Evolutionary conservation across 2,113 vertebrate species (phyloP).

Genomic region (Morone saxatilis): DNA sequence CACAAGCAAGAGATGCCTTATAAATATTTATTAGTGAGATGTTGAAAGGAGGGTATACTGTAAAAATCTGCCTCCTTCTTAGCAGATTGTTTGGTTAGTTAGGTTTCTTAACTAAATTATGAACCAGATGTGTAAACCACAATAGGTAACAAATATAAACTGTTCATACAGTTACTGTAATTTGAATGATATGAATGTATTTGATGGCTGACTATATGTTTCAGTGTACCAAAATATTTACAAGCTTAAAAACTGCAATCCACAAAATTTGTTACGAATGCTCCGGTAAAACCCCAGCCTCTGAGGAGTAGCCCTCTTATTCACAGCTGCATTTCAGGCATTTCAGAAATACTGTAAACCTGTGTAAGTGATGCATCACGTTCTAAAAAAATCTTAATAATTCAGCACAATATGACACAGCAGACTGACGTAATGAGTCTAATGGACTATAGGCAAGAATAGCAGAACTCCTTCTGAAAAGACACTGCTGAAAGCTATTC

Average conservation of each 20-base stretch:
- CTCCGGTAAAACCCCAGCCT: slow-evolving; percentile 6
- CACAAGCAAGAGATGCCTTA: slow-evolving; percentile 40
- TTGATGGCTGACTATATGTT: background rate
- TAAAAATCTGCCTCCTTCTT: slow-evolving; percentile 31
- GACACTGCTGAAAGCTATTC: background rate
- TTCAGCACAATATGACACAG: slow-evolving; percentile 39
- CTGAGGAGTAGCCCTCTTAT: background rate
- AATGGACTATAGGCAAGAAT: slow-evolving; percentile 11
- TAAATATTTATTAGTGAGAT: slow-evolving; percentile 66
- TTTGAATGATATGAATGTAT: background rate
- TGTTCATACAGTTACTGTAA: no score
- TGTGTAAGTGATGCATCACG: slow-evolving; percentile 25
- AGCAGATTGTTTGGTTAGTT: slow-evolving; percentile 20
- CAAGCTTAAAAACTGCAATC: background rate
- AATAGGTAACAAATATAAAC: background rate
- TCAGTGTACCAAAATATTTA: background rate
- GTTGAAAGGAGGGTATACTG: slow-evolving; percentile 27
- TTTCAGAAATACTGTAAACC: slow-evolving; percentile 22
- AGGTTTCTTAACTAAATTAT: background rate
- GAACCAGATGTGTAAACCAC: background rate
- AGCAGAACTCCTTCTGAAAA: slow-evolving; percentile 18
- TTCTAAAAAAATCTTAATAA: slow-evolving; percentile 54
- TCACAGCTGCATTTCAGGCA: slow-evolving; percentile 1
- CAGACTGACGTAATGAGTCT: slow-evolving; percentile 49
- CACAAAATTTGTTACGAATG: background rate